Evolutionary conservation across 2,888 invertebrate genomes (phyloP).

Genomic region (Dryadula phaetusa): DNA sequence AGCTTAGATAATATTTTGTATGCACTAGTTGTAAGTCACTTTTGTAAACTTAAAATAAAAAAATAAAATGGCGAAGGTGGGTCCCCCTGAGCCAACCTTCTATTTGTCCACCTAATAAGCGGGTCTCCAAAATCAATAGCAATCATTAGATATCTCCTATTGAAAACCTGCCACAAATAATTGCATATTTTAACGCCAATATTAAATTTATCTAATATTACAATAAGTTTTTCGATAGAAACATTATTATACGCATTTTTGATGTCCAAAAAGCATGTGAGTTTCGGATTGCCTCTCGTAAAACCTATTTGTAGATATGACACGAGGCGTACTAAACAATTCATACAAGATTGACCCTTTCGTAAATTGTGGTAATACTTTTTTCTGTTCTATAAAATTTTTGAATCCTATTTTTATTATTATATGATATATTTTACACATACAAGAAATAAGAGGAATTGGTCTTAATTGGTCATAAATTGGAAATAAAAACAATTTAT

Average conservation of each 20-base stretch:
- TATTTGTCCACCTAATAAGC: too few relatives aligned
- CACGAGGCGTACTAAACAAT: constrained; percentile 23
- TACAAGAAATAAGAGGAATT: too few relatives aligned
- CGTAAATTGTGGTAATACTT: background rate
- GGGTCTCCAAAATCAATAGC: background rate
- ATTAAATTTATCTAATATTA: constrained; percentile 30
- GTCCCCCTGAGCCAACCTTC: constrained; percentile 48
- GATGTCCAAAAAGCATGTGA: too few relatives aligned
- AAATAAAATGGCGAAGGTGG: constrained; percentile 48
- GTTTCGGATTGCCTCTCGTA: constrained; percentile 26
- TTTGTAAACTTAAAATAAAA: too few relatives aligned
- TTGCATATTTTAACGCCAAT: constrained; percentile 31
- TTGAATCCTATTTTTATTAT: background rate
- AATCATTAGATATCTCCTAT: constrained; percentile 17
- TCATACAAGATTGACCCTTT: constrained; percentile 4
- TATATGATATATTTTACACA: background rate
- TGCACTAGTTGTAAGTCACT: too few relatives aligned
- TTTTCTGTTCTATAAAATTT: background rate
- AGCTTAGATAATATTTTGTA: too few relatives aligned
- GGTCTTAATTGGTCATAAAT: too few relatives aligned
- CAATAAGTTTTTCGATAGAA: constrained; percentile 24
- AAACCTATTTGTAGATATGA: constrained; percentile 36
- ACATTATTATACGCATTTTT: constrained; percentile 42
- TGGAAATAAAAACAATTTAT: background rate
- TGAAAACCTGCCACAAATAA: constrained; percentile 35